Conservation (phyloP, 1,140 invertebrate species). For the Cydia fagiglandana region DNA sequence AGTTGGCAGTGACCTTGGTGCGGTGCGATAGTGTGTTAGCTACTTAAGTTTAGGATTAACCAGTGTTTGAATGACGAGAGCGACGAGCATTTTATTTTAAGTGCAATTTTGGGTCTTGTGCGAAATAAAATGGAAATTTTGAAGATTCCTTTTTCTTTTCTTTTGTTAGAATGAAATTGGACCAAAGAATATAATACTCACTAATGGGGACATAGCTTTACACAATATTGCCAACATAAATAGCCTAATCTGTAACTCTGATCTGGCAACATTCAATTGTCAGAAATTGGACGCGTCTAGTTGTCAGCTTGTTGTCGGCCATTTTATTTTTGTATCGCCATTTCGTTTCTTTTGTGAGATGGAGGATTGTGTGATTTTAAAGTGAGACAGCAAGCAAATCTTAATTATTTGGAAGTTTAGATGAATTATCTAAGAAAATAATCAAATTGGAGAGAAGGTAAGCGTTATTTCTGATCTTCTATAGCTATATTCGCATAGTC, state of each 20-base stretch:
- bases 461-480: conserved; percentile 12
- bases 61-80: too few species aligned
- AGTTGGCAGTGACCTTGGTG: too few species aligned
- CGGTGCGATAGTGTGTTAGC: too few species aligned
- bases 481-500: background rate
- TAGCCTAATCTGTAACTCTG: background rate
- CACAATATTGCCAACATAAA: background rate
- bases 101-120: too few species aligned
- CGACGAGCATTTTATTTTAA: too few species aligned
- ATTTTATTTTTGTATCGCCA: conserved; percentile 77
- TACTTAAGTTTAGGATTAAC: too few species aligned
- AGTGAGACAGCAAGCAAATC: conserved; percentile 77
- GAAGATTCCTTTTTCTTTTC: too few species aligned
- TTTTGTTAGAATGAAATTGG: background rate
- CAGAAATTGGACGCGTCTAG: conserved; percentile 19
- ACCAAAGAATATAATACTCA: too few species aligned
- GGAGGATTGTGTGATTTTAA: conserved; percentile 73
- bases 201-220: background rate
- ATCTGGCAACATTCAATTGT: conserved; percentile 33
- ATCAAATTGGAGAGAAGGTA: conserved; percentile 17
- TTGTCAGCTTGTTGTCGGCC: conserved; percentile 46
- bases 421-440: background rate
- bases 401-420: conserved; percentile 31
- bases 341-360: conserved; percentile 79
- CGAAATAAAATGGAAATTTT: too few species aligned